Conservation (phyloP, 2,113 vertebrate genomes). For the Strigops habroptila region DNA sequence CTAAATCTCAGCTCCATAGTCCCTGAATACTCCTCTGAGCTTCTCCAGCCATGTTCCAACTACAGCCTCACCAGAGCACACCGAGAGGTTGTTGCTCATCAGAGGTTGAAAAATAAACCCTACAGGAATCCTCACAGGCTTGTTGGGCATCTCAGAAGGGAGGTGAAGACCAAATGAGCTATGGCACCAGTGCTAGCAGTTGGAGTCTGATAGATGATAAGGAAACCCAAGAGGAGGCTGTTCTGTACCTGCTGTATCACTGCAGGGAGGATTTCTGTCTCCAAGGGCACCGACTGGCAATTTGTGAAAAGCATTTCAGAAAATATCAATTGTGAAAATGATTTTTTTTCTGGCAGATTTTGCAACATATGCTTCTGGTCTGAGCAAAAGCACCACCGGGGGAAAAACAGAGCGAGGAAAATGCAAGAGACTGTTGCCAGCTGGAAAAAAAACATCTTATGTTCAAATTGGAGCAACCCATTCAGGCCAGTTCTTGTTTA, state of each 20-base stretch:
- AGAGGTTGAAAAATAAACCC: background rate
- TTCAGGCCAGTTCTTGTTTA: background rate
- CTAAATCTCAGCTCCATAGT: background rate
- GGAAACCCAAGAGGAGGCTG: background rate
- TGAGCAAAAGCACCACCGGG: background rate
- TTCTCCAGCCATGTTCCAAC: background rate
- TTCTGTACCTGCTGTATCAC: background rate
- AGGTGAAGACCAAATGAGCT: background rate
- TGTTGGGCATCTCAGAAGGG: background rate
- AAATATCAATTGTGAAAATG: background rate
- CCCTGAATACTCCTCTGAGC: background rate
- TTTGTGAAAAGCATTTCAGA: background rate
- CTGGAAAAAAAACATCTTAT: background rate
- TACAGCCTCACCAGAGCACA: background rate
- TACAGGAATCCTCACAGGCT: background rate
- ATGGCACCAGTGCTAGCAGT: background rate
- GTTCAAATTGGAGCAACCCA: background rate
- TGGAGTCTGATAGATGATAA: background rate
- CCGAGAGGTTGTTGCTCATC: background rate
- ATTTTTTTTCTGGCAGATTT: constrained; percentile 27
- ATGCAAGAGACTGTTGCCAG: background rate
- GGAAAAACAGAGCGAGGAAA: background rate
- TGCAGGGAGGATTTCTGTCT: background rate
- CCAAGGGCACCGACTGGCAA: background rate
- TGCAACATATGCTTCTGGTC: background rate